Base-by-base conservation (phyloP, 2,113 vertebrate genomes). In the Cyanoramphus novaezelandiae region DNA sequence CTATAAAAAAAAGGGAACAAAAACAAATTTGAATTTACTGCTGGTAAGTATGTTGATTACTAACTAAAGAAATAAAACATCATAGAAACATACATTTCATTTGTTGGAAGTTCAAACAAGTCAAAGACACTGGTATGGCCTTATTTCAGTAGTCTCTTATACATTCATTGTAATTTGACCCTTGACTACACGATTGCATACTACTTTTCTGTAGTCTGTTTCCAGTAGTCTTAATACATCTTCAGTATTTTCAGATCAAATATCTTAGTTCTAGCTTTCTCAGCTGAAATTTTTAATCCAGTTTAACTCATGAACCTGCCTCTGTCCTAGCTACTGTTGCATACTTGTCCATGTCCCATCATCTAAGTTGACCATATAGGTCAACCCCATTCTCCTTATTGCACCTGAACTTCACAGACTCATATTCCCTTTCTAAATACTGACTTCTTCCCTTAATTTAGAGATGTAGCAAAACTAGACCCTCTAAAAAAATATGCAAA, bases 381-480 rank as follows among this genome's bases (percentile, higher is more conserved):
- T 63, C n/a, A 62, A 27, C 7, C 2, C 17, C n/a, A 59, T 35
- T 68, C 21, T 82, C 31, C 13, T 8, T 31, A 2, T 17, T 63
- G 16, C 10, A 62, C 37, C 43, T 88, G 70, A 86, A 67, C 11
- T 76, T 76, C 31, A 64, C 15, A 80, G 41, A 55, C 4, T 16
- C 41, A 31, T 23, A 10, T 21, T 52, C 12, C n/a, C 13, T 80
- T 74, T 65, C 15, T 64, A 82, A 90, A 43, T 47, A 14, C 13
- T 46, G 14, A 25, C 52, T 82, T 87, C 9, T 71, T 44, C 12
- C 41, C 21, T 31, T 63, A 49, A 62, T 78, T 82, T 75, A 86
- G 27, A 78, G 55, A 35, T 4, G 33, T 3, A 25, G 7, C 4
- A 75, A 39, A 85, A 78, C 7, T 23, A 2, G 2, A 0, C 1